A percentile compares a stretch with the other conserved stretches of the same genome.
These are phyloP conservation scores for Heteractis magnifica DNA, from an alignment of 92 coral and sea anemone species.

Conservation along the genomic window DNA sequence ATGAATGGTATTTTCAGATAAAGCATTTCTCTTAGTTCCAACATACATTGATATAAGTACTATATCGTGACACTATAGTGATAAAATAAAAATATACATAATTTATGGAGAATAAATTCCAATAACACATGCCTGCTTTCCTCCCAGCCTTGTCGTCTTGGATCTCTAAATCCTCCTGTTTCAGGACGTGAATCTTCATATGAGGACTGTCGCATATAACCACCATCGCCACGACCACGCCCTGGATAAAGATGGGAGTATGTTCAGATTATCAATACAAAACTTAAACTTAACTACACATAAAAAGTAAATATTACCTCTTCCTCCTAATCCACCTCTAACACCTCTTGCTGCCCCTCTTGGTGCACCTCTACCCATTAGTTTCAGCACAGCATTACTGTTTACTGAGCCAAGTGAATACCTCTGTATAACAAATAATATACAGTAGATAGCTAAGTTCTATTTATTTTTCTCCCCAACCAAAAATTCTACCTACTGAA, in stretches of 20 bases:
- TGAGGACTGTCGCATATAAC: slow-evolving; percentile 80
- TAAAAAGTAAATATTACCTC: not conserved
- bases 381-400: slow-evolving; percentile 91
- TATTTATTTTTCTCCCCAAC: not conserved
- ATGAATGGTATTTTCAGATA: too few relatives aligned
- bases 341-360: slow-evolving; percentile 74
- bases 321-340: slow-evolving; percentile 80
- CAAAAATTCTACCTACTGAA: too few relatives aligned
- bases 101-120: too few relatives aligned
- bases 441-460: not conserved
- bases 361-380: slow-evolving; percentile 91
- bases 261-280: too few relatives aligned
- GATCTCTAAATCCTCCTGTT: slow-evolving; percentile 72
- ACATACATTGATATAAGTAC: too few relatives aligned
- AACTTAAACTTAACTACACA: too few relatives aligned
- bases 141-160: slow-evolving; percentile 86
- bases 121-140: slow-evolving; percentile 56
- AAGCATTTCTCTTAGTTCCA: too few relatives aligned
- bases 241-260: slow-evolving; percentile 38
- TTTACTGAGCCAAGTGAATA: slow-evolving; percentile 85
- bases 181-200: slow-evolving; percentile 81
- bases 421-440: slow-evolving; percentile 49
- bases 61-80: too few relatives aligned
- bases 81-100: too few relatives aligned
- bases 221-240: slow-evolving; percentile 91